phyloP scores from a whole-genome alignment of 1,140 invertebrate species.

The Psix sp. region DNA sequence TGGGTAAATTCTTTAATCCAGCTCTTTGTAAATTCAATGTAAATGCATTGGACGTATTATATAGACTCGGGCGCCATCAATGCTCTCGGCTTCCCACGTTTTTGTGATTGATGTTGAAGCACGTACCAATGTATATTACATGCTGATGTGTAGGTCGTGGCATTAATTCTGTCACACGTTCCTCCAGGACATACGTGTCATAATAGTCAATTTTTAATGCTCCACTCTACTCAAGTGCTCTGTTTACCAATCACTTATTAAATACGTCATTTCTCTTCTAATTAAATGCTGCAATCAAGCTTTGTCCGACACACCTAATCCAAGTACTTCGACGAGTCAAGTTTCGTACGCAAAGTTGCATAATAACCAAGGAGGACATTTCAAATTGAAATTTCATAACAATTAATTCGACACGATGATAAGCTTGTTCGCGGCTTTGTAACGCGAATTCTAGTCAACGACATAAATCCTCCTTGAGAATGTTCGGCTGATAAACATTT shows the following conservation, averaged over 20 bases:
- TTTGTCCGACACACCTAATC: too few species aligned
- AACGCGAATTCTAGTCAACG: too few species aligned
- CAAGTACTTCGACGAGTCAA: too few species aligned
- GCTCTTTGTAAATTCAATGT: constrained; percentile 56
- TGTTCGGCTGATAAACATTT: too few species aligned
- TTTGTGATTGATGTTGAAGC: constrained; percentile 56
- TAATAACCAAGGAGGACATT: too few species aligned
- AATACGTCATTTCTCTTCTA: constrained; percentile 22
- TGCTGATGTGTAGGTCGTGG: constrained; percentile 46
- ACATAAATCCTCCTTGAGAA: too few species aligned
- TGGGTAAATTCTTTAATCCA: constrained; percentile 59
- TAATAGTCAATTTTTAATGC: constrained; percentile 46
- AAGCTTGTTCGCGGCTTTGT: too few species aligned
- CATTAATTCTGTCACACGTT: constrained; percentile 57
- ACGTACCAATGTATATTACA: constrained; percentile 56
- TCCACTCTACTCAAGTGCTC: constrained; percentile 12
- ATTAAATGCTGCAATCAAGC: constrained; percentile 27
- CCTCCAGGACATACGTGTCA: constrained; percentile 31
- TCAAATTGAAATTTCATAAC: too few species aligned
- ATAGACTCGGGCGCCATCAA: constrained; percentile 40
- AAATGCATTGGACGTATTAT: constrained; percentile 55
- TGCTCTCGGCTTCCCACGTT: constrained; percentile 54
- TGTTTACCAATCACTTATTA: constrained; percentile 31
- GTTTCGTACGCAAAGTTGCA: too few species aligned
- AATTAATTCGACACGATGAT: too few species aligned